These are phyloP conservation scores for Melospiza georgiana DNA, from an alignment of 2,113 vertebrate genomes.

Conservation along the genomic window DNA sequence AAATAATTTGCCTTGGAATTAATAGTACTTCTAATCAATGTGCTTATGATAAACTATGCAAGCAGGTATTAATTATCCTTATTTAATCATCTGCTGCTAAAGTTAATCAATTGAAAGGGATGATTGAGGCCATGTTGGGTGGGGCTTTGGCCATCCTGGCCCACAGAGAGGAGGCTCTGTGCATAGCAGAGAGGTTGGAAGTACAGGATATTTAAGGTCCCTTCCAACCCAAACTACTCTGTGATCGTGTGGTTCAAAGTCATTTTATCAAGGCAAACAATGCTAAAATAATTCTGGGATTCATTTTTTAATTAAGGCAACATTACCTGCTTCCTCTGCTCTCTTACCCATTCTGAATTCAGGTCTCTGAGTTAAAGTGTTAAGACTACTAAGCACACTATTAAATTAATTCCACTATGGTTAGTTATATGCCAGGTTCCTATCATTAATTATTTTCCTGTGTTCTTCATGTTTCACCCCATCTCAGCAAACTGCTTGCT, in stretches of 20 bases:
- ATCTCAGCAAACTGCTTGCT: not conserved
- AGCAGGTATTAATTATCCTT: not conserved
- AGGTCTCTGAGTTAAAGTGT: not conserved
- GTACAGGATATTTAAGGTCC: not conserved
- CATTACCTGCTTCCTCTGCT: not conserved
- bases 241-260: not conserved
- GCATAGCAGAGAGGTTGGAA: not conserved
- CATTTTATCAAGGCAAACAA: not conserved
- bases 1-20: not conserved
- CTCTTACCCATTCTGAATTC: not conserved
- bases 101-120: not conserved
- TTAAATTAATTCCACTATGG: not conserved
- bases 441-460: not conserved
- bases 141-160: not conserved
- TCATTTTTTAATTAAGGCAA: not conserved
- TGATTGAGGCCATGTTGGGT: not conserved
- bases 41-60: not conserved
- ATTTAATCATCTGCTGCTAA: not conserved
- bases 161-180: not conserved
- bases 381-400: not conserved
- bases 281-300: not conserved
- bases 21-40: not conserved
- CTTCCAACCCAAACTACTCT: not conserved
- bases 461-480: not conserved
- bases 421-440: not conserved